Evolutionary conservation across 2,113 vertebrate genomes (phyloP).

Genomic region (Vulpes vulpes): DNA sequence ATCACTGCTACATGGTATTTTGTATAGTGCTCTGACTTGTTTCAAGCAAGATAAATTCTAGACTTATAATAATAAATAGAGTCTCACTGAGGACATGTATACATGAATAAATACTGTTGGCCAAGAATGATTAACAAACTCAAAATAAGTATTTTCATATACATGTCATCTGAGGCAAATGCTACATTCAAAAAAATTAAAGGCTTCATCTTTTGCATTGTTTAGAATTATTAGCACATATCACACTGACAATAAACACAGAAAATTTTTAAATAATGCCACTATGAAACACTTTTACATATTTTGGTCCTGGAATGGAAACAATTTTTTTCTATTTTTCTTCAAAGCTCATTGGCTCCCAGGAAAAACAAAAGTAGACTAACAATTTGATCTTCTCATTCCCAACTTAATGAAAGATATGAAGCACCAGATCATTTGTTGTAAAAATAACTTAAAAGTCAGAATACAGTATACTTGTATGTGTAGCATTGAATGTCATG

Average conservation of each 20-base stretch:
- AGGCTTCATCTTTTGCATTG: neutral
- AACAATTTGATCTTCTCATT: neutral
- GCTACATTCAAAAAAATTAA: neutral
- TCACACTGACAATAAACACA: neutral
- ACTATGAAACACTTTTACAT: slow-evolving; percentile 54
- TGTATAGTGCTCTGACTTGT: neutral
- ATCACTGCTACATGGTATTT: neutral
- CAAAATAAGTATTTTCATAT: neutral
- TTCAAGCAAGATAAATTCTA: slow-evolving; percentile 19
- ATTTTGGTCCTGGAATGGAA: neutral
- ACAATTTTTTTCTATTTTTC: neutral
- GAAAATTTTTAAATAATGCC: neutral
- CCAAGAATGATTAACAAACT: slow-evolving; percentile 38
- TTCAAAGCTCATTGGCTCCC: neutral
- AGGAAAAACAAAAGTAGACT: neutral
- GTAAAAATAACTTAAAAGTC: slow-evolving; percentile 17
- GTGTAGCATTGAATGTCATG: neutral
- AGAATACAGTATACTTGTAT: neutral
- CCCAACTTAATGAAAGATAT: neutral
- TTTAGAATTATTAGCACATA: neutral
- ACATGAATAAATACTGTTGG: neutral
- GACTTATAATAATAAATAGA: neutral
- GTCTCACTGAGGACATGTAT: neutral
- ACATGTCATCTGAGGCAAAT: neutral
- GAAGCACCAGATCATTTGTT: neutral